Evolutionary conservation across 2,113 vertebrate species (phyloP), one percentile per base, ranked within the genome.

Genomic region (Neogale vison): DNA sequence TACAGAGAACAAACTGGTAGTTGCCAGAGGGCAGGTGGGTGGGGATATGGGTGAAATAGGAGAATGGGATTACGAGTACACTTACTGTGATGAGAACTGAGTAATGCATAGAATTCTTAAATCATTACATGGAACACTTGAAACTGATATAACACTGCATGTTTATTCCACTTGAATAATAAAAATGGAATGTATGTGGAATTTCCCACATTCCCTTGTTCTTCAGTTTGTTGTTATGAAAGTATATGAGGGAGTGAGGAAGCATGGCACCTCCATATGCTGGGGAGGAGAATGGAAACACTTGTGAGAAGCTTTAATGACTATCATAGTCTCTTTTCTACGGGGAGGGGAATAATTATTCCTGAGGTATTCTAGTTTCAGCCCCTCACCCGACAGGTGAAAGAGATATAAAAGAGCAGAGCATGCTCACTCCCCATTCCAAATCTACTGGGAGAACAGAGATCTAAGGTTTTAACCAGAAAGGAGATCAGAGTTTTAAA

Each of bases 401-500:
- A 50, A 77, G 29, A 45, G 13, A 42, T 79, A 50, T 74, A 15
- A 77, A 92, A 88, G 21, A 71, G 34, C 4, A 81, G 12, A 69
- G 50, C 15, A 7, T 20, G 10, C 18, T 15, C 50, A 59, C 14
- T 34, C 29, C 34, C 8, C 26, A 39, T 87, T 86, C 39, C n/a
- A 95, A 24, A 95, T 59, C 69, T 63, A 47, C 29, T 80, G 31
- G n/a, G 15, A 90, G 23, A 69, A 34, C 86, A 20, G n/a, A 87
- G 55, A 79, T 17, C 39, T 59, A 39, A 36, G 6, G 7, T 55
- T 96, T 95, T 42, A 83, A 67, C 92, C 74, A 92, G 36, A 85
- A 36, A 87, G 10, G 15, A 84, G n/a, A 65, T 81, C 29, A 63
- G 18, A 83, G 23, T 86, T 95, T 96, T 63, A 69, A 96, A 94